Evolutionary conservation across 2,113 vertebrate genomes (phyloP).

Genomic region (Himantopus leucocephalus): DNA sequence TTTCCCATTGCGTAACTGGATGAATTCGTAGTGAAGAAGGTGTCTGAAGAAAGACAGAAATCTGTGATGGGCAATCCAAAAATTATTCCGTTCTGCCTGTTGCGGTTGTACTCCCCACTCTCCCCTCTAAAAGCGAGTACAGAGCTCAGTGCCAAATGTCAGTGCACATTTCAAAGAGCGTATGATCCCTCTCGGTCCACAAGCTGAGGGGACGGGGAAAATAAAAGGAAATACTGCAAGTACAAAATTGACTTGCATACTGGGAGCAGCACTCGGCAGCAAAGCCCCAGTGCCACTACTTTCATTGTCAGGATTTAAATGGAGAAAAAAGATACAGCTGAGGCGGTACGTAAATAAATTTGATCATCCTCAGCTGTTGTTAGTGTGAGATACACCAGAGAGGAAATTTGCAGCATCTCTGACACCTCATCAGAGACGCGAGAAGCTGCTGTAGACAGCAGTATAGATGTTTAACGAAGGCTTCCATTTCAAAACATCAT

Average conservation of each 20-base stretch:
- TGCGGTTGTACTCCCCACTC: too few relatives aligned
- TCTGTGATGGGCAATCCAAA: neutral
- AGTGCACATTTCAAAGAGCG: neutral
- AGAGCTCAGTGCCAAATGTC: neutral
- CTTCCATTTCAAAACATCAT: neutral
- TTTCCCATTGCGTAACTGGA: neutral
- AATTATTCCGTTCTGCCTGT: neutral
- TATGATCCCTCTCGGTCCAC: neutral
- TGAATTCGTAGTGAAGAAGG: neutral
- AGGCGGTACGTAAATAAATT: neutral
- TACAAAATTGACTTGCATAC: neutral
- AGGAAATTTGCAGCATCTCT: neutral
- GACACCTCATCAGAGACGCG: neutral
- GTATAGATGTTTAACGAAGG: neutral
- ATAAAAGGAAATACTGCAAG: neutral
- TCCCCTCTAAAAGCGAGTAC: neutral
- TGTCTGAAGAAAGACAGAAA: neutral
- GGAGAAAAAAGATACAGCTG: neutral
- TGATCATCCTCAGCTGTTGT: neutral
- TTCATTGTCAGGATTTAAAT: neutral
- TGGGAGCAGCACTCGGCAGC: neutral
- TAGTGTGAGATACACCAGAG: neutral
- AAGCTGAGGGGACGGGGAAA: neutral
- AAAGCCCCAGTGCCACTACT: neutral
- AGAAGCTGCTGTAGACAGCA: neutral